Conservation (phyloP, 2,797 vertebrate genomes). For the Falco novaeseelandiae region DNA sequence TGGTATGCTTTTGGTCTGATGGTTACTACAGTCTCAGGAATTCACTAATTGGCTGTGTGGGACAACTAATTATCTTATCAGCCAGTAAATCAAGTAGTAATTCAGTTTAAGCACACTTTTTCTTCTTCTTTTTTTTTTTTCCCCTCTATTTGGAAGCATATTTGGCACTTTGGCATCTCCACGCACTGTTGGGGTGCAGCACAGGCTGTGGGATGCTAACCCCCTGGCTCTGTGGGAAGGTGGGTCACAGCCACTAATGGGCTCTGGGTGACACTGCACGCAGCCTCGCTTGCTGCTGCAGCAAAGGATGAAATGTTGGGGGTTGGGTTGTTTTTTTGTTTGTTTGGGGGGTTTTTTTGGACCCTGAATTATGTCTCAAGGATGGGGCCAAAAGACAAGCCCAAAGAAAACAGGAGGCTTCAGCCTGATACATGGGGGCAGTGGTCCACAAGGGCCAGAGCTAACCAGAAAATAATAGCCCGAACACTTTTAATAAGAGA, state of each 20-base stretch:
- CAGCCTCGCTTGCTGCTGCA: not conserved
- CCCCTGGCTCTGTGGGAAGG: accelerated
- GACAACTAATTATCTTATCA: constrained; percentile 36
- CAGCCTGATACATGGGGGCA: not conserved
- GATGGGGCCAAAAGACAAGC: not conserved
- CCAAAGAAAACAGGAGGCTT: not conserved
- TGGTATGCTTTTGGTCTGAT: not conserved
- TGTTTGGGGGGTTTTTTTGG: not conserved
- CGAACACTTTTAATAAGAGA: not conserved
- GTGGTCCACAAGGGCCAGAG: not conserved
- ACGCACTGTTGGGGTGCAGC: accelerated
- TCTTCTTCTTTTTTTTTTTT: not conserved
- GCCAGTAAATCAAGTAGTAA: not conserved
- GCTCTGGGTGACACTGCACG: not conserved
- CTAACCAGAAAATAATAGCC: not conserved
- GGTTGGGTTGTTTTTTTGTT: not conserved
- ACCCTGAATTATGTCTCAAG: not conserved
- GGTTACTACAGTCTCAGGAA: constrained; percentile 34
- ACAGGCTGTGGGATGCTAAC: not conserved
- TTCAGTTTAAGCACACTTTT: not conserved
- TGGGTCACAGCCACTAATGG: not conserved
- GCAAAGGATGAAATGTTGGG: not conserved
- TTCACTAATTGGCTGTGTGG: constrained; percentile 32
- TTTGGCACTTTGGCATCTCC: not conserved
- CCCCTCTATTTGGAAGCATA: not conserved